Evolutionary conservation across 2,797 vertebrate species (phyloP), one percentile per base, ranked within the genome.

Genomic region (Decapterus maruadsi): DNA sequence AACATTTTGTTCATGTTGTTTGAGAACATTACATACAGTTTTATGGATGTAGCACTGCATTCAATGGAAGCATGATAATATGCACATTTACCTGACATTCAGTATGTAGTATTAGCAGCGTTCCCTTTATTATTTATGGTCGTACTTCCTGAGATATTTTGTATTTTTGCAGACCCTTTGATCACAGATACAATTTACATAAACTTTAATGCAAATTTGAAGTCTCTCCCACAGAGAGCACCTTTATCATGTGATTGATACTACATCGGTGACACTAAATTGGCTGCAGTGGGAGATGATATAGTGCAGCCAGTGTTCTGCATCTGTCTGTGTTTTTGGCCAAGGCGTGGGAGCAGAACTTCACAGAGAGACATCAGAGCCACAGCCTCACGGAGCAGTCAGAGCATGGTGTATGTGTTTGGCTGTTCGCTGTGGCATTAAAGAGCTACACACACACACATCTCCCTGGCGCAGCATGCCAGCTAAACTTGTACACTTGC

Each of bases 241-340:
- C 22, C 12, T 70, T 73, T 66, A 68, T 69, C 59, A 43, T 68
- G 4, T 16, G 17, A 51, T 58, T 38, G 31, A 58, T 50, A 12
- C 31, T 34, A 14, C 67, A 76, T 70, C 53, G 70, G 36, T 62
- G 59, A 75, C 36, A 31, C 2, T n/a, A 50, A 65, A 68, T 51
- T 72, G 55, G 29, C 77, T 68, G 1, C 56, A 72, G 43, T 31
- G n/a, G 8, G 69, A 48, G 48, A 82, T 81, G 26, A 75, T 81
- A 65, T 59, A 38, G 38, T 61, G 10, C n/a, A 45, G 45, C 56
- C 46, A 40, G 69, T 70, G 55, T 65, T 85, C 76, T 59, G 29
- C 63, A 64, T 84, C 38, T 77, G 67, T 83, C 50, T 77, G 67
- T 17, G 4, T 82, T 87, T 87, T 87, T 78, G 70, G 29, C 65